These are phyloP conservation scores for Camponotus vicinus DNA, from an alignment of 1,140 invertebrate species.

Conservation along the genomic window DNA sequence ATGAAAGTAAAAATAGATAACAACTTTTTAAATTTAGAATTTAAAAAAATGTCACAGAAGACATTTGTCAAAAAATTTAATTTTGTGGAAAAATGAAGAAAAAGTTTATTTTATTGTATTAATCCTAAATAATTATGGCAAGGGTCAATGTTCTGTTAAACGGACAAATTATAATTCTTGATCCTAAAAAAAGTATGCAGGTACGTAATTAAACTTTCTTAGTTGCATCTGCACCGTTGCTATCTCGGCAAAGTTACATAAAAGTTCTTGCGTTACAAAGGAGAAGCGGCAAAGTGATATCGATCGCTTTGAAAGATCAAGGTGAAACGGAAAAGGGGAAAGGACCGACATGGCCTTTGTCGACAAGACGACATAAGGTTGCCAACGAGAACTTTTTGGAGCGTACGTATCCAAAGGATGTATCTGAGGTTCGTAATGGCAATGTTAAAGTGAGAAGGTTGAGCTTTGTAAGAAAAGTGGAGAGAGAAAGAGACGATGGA, in stretches of 20 bases:
- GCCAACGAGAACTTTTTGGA: conserved; percentile 30
- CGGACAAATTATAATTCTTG: conserved; percentile 40
- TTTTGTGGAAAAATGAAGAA: background rate
- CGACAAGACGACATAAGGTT: conserved; percentile 24
- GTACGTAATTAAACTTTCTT: conserved; percentile 71
- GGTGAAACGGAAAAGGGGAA: background rate
- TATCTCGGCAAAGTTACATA: conserved; percentile 58
- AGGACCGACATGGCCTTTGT: conserved; percentile 12
- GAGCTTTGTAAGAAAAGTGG: background rate
- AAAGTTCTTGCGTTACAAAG: conserved; percentile 54
- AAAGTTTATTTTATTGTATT: background rate
- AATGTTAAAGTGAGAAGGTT: conserved; percentile 3
- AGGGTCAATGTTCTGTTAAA: conserved; percentile 35
- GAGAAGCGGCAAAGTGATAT: conserved; percentile 33
- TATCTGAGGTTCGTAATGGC: conserved; percentile 4
- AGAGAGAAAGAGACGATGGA: background rate
- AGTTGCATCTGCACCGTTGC: conserved; percentile 25
- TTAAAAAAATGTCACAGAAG: background rate
- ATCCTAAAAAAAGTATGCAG: conserved; percentile 27
- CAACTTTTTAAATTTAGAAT: background rate
- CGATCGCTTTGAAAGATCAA: conserved; percentile 38
- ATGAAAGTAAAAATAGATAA: background rate
- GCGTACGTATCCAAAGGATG: conserved; percentile 13
- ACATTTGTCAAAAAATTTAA: background rate
- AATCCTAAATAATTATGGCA: conserved; percentile 19